Evolutionary conservation across 2,888 invertebrate genomes (phyloP).

Genomic region (Drosophila fungiperda): DNA sequence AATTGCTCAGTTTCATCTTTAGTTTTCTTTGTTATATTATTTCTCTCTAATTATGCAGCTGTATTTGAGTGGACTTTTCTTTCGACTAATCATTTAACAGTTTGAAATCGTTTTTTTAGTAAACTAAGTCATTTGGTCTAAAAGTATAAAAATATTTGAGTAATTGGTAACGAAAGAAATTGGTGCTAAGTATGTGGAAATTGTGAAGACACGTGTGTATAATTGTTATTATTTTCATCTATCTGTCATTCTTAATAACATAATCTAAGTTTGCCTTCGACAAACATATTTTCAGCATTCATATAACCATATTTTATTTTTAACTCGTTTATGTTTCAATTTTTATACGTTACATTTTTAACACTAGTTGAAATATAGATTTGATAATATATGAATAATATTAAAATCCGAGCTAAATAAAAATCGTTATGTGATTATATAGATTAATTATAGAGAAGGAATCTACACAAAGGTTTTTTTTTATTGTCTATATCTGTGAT

Average conservation of each 20-base stretch:
- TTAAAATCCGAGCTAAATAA: neutral
- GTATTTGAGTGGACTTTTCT: constrained; percentile 16
- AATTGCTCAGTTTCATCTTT: constrained; percentile 52
- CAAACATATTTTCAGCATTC: neutral
- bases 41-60: constrained; percentile 33
- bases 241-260: neutral
- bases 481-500: neutral
- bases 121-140: constrained; percentile 4
- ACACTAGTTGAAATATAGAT: neutral
- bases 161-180: neutral
- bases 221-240: neutral
- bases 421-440: neutral
- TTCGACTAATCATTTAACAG: constrained; percentile 10
- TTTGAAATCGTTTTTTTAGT: constrained; percentile 1
- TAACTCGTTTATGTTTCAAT: neutral
- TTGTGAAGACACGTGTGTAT: neutral
- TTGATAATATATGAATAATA: neutral
- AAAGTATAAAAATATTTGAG: neutral
- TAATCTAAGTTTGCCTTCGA: neutral
- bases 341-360: neutral
- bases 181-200: neutral
- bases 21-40: constrained; percentile 7
- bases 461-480: too few species aligned
- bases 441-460: neutral
- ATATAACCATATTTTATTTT: neutral